A percentile compares a stretch with the other conserved stretches of the same genome.
Evolutionary conservation across 2,113 vertebrate species (phyloP).

Genomic region (Pelmatolapia mariae): DNA sequence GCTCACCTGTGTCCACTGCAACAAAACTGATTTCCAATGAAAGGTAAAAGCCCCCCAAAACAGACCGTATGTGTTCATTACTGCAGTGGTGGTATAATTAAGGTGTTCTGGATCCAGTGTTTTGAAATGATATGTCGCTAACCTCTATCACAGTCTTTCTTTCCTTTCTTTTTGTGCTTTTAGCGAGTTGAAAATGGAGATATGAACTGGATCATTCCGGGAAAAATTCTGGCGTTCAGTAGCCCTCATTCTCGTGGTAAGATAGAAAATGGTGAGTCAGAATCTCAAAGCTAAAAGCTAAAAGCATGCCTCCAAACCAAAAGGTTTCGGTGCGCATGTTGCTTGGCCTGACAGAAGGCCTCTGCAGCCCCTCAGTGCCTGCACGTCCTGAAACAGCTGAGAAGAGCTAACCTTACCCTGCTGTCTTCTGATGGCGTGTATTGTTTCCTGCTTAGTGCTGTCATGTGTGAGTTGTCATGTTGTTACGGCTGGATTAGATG

Average conservation of each 20-base stretch:
- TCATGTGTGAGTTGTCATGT: not conserved
- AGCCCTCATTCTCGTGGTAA: conserved; percentile 88
- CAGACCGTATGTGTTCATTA: not conserved
- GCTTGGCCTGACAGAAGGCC: not conserved
- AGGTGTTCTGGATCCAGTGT: not conserved
- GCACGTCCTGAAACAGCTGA: not conserved
- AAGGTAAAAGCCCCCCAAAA: not conserved
- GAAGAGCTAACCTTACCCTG: not conserved
- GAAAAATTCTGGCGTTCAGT: conserved; percentile 86
- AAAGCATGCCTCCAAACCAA: not conserved
- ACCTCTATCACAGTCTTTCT: not conserved
- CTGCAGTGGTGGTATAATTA: not conserved
- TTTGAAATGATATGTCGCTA: accelerated
- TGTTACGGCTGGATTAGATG: too few relatives aligned
- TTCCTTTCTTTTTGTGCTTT: not conserved
- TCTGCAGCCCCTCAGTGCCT: not conserved
- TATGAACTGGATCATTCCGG: conserved; percentile 89
- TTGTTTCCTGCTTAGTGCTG: not conserved
- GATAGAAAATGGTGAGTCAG: conserved; percentile 82
- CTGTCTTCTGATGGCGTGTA: not conserved
- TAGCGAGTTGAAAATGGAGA: conserved; percentile 90
- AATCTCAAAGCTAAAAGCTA: not conserved
- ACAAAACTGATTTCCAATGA: not conserved
- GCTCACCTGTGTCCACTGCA: not conserved
- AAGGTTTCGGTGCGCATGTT: not conserved